Evolutionary conservation across 2,797 vertebrate genomes (phyloP).

Genomic region (Oreochromis grahami): DNA sequence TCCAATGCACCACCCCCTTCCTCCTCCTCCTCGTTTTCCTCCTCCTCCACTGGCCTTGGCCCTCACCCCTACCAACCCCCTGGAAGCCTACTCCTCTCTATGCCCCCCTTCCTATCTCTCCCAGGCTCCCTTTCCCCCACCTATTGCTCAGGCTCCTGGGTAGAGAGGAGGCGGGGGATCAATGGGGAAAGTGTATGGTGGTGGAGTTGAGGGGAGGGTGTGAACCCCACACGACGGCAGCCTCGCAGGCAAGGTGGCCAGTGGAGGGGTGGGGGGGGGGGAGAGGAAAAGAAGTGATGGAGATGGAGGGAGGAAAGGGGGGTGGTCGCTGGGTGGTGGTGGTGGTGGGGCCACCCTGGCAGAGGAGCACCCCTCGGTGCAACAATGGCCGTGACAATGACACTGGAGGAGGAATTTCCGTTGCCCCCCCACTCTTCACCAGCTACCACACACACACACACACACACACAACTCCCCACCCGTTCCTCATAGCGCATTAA

Average conservation of each 20-base stretch:
- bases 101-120: constrained; percentile 12
- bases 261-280: background rate
- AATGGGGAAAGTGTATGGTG: constrained; percentile 50
- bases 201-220: constrained; percentile 1
- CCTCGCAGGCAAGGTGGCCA: constrained; percentile 42
- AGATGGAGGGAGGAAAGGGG: background rate
- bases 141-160: constrained; percentile 54
- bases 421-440: background rate
- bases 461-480: background rate
- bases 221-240: constrained; percentile 65
- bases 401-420: constrained; percentile 69
- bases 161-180: constrained; percentile 33
- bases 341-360: constrained; percentile 50
- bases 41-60: constrained; percentile 8
- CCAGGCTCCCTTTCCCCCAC: constrained; percentile 18
- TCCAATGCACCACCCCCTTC: constrained; percentile 61
- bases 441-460: background rate
- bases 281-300: background rate
- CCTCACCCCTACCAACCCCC: constrained; percentile 39
- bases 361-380: constrained; percentile 63
- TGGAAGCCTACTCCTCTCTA: constrained; percentile 16
- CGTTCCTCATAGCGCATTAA: constrained; percentile 51
- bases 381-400: constrained; percentile 76
- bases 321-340: background rate
- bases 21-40: background rate